A percentile compares a stretch with the other conserved stretches of the same genome.
Conservation (phyloP, 2,888 invertebrate species). For the Exocentrus adspersus region DNA sequence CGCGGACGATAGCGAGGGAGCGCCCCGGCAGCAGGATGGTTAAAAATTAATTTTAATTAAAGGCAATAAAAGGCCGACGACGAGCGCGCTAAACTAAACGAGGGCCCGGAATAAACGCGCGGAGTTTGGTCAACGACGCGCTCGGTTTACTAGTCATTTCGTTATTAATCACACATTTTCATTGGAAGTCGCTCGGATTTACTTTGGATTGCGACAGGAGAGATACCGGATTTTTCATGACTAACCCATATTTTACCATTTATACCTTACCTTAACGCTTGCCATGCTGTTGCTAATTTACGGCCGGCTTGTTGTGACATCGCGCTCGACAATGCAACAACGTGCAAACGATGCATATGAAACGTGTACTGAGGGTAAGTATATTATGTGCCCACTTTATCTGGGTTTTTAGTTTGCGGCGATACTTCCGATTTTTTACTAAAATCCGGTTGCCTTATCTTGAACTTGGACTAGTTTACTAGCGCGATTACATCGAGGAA, state of each 20-base stretch:
- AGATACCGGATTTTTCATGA: conserved; percentile 33
- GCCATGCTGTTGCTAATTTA: not conserved
- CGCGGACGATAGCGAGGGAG: conserved; percentile 36
- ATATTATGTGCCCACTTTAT: too few relatives aligned
- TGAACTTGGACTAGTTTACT: too few relatives aligned
- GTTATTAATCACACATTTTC: conserved; percentile 47
- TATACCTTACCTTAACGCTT: conserved; percentile 32
- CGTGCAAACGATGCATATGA: not conserved
- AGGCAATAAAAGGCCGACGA: conserved; percentile 54
- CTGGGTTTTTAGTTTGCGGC: conserved; percentile 13
- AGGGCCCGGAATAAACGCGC: conserved; percentile 38
- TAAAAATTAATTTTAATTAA: conserved; percentile 63
- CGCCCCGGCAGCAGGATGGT: conserved; percentile 59
- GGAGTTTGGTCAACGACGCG: conserved; percentile 46
- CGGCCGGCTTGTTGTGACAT: conserved; percentile 8
- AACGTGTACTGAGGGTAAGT: not conserved
- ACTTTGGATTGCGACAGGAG: conserved; percentile 28
- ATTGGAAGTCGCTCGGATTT: conserved; percentile 38
- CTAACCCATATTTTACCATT: conserved; percentile 31
- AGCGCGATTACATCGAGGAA: too few relatives aligned
- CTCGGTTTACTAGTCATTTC: conserved; percentile 47
- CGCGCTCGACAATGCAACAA: not conserved
- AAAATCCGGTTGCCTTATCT: not conserved
- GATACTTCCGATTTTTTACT: conserved; percentile 10
- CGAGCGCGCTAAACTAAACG: conserved; percentile 39